Evolutionary conservation across 37 sponge, comb jelly and placozoan genomes (phyloP).

Genomic region (Halichondria panicea): DNA sequence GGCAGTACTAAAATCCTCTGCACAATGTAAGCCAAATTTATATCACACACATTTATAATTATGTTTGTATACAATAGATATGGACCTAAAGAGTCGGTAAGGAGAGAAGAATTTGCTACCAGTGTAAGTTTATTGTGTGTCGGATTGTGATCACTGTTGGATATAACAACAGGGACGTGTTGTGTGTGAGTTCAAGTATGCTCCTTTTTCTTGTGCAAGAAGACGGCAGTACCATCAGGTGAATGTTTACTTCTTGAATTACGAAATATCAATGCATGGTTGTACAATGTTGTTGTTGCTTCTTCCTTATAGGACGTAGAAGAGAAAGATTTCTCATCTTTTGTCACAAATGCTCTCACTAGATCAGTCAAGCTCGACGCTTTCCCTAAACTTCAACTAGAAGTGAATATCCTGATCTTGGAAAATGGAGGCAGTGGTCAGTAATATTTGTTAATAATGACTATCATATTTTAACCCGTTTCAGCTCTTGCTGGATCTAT

Average conservation of each 20-base stretch:
- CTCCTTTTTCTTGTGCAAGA: conserved; percentile 56
- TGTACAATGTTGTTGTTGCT: not conserved
- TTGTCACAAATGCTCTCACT: conserved; percentile 34
- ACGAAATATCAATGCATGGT: not conserved
- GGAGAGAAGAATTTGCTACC: conserved; percentile 30
- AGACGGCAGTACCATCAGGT: conserved; percentile 50
- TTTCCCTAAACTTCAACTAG: conserved; percentile 58
- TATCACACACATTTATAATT: not conserved
- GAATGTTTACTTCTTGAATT: not conserved
- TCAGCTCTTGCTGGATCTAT: conserved; percentile 48
- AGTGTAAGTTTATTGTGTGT: conserved; percentile 16
- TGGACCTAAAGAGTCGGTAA: conserved; percentile 47
- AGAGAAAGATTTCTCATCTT: conserved; percentile 22
- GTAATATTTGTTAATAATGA: not conserved
- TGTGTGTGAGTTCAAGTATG: conserved; percentile 56
- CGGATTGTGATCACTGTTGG: not conserved
- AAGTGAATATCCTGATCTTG: conserved; percentile 43
- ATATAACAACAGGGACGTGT: conserved; percentile 14
- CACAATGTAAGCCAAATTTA: conserved; percentile 16
- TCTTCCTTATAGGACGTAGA: conserved; percentile 9
- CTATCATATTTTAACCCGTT: not conserved
- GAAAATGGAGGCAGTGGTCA: conserved; percentile 59
- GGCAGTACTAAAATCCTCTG: conserved; percentile 47
- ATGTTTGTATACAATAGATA: conserved; percentile 13
- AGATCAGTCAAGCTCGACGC: conserved; percentile 31